These are phyloP conservation scores for Athene cunicularia DNA, from an alignment of 2,113 vertebrate genomes.

Conservation along the genomic window DNA sequence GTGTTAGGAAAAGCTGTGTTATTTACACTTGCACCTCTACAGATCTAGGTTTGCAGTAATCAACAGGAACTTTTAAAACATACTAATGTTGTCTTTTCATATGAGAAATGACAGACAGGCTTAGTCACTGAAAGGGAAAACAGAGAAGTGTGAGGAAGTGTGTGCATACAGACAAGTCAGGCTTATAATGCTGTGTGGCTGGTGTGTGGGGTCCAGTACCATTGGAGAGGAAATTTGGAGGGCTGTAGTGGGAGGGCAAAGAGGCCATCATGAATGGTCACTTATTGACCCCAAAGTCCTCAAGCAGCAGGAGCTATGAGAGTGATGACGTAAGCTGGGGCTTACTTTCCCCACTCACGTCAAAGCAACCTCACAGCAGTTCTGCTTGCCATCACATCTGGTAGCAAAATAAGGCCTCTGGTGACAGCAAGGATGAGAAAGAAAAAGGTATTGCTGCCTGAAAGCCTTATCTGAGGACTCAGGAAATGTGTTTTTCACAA, in stretches of 20 bases:
- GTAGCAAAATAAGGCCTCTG: neutral
- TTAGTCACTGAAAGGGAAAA: neutral
- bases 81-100: neutral
- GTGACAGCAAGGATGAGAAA: neutral
- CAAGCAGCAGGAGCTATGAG: neutral
- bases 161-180: neutral
- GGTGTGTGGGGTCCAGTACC: fast-evolving
- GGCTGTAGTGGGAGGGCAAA: neutral
- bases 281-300: neutral
- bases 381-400: neutral
- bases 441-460: neutral
- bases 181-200: neutral
- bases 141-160: neutral
- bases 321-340: neutral
- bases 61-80: neutral
- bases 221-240: neutral
- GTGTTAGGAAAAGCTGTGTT: neutral
- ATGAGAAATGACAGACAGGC: neutral
- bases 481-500: neutral
- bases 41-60: neutral
- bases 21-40: neutral
- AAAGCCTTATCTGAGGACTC: neutral
- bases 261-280: neutral
- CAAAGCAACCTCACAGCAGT: neutral
- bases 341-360: neutral